phyloP scores from a whole-genome alignment of 1,140 invertebrate species.

The Leptinotarsa undecemlineata region DNA sequence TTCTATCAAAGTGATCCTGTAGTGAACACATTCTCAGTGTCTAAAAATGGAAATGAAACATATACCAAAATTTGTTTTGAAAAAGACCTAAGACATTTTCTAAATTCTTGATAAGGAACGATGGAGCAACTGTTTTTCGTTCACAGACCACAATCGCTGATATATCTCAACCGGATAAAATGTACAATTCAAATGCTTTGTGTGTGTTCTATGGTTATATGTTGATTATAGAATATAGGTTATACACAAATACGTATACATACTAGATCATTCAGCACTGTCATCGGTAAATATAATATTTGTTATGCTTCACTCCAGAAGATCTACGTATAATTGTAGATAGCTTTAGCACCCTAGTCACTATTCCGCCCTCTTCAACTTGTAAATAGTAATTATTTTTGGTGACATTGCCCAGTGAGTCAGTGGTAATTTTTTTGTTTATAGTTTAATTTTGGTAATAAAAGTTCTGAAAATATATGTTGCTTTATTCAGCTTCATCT shows the following conservation, averaged over 20 bases:
- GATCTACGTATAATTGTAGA: neutral
- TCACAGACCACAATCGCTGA: too few species aligned
- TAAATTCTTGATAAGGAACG: too few species aligned
- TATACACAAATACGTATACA: neutral
- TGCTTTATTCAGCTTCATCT: neutral
- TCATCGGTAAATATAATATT: constrained; percentile 15
- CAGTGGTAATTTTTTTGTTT: constrained; percentile 15
- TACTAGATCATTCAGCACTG: constrained; percentile 17
- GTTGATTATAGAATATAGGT: neutral
- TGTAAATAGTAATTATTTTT: constrained; percentile 15
- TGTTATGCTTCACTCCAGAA: neutral
- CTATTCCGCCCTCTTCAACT: constrained; percentile 15
- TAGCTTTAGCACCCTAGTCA: constrained; percentile 22
- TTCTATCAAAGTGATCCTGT: too few species aligned
- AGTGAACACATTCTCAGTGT: too few species aligned
- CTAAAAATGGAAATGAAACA: too few species aligned
- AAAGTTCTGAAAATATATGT: constrained; percentile 2
- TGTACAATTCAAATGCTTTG: neutral
- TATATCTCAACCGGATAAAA: too few species aligned
- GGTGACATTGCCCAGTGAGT: constrained; percentile 17
- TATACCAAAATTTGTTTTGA: too few species aligned
- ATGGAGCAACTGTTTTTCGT: too few species aligned
- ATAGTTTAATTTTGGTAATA: constrained; percentile 22
- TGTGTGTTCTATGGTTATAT: neutral
- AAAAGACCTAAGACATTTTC: too few species aligned